Conservation (phyloP, 2,113 vertebrate species). For the Phrynocephalus versicolor region DNA sequence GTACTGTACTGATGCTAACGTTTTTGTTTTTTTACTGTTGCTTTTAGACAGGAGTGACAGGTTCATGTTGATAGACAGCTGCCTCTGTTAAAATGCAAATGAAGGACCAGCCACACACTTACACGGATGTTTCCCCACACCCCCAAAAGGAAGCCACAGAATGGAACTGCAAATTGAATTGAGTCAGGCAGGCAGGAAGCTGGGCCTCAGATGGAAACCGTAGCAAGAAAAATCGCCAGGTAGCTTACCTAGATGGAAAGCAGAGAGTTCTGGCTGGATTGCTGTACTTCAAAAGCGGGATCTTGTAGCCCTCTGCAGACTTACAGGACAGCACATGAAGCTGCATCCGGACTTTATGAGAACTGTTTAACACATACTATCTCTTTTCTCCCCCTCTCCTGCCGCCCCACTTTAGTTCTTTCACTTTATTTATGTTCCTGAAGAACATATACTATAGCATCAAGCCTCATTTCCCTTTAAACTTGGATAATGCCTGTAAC, state of each 20-base stretch:
- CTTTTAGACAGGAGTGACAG: conserved; percentile 32
- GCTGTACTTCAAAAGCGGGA: conserved; percentile 1
- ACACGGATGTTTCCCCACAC: background rate
- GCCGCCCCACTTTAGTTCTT: background rate
- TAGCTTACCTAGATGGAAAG: conserved; percentile 24
- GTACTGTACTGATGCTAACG: conserved; percentile 14
- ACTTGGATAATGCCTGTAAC: background rate
- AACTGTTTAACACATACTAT: background rate
- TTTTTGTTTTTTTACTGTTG: conserved; percentile 19
- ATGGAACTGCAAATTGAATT: background rate
- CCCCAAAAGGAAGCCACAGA: conserved; percentile 14
- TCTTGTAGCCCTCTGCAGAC: background rate
- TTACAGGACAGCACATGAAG: background rate
- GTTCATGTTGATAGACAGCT: conserved; percentile 23
- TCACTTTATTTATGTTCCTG: background rate
- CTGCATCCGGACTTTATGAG: background rate
- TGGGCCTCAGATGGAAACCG: background rate
- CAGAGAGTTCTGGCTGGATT: background rate
- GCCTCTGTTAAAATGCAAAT: conserved; percentile 17
- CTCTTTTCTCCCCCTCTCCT: too few relatives aligned
- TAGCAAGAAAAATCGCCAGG: background rate
- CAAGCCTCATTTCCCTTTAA: background rate
- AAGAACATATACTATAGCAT: background rate
- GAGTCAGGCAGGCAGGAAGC: conserved; percentile 13
- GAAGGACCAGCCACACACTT: conserved; percentile 6